Conservation (phyloP, 2,797 vertebrate genomes). For the Poecilia picta region DNA sequence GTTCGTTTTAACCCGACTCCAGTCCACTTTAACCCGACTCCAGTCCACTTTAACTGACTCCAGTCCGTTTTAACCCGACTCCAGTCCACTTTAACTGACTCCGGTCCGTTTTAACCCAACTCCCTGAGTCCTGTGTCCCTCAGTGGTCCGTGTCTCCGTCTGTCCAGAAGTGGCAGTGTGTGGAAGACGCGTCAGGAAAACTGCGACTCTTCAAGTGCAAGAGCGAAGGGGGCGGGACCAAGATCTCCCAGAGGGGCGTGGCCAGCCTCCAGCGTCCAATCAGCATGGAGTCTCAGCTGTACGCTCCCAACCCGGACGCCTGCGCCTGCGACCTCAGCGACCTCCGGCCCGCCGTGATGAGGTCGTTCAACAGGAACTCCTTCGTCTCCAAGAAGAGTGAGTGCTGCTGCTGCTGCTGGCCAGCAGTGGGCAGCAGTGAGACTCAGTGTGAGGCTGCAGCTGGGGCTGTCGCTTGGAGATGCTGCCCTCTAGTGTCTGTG, state of each 20-base stretch:
- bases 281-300: constrained; percentile 86
- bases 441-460: too few species aligned
- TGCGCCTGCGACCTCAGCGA: constrained; percentile 84
- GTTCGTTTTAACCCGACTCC: too few species aligned
- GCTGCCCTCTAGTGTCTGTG: background rate
- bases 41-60: too few species aligned
- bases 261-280: constrained; percentile 60
- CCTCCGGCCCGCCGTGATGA: constrained; percentile 36
- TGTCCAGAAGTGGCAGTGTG: constrained; percentile 93
- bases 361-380: constrained; percentile 81
- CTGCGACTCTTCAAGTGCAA: constrained; percentile 93
- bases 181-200: constrained; percentile 90
- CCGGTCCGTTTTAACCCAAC: too few species aligned
- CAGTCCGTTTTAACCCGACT: too few species aligned
- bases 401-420: constrained; percentile 20
- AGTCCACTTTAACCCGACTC: too few species aligned
- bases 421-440: constrained; percentile 22
- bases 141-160: constrained; percentile 16
- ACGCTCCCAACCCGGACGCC: constrained; percentile 63
- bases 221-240: constrained; percentile 64
- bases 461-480: background rate
- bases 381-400: constrained; percentile 92
- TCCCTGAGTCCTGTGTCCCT: too few species aligned
- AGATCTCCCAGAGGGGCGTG: constrained; percentile 36
- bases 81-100: too few species aligned